Percentiles rank a stretch among this genome's conserved stretches.
These are phyloP conservation scores for Prostheceraeus crozeri DNA, from an alignment of 2,888 invertebrate species.

Conservation along the genomic window DNA sequence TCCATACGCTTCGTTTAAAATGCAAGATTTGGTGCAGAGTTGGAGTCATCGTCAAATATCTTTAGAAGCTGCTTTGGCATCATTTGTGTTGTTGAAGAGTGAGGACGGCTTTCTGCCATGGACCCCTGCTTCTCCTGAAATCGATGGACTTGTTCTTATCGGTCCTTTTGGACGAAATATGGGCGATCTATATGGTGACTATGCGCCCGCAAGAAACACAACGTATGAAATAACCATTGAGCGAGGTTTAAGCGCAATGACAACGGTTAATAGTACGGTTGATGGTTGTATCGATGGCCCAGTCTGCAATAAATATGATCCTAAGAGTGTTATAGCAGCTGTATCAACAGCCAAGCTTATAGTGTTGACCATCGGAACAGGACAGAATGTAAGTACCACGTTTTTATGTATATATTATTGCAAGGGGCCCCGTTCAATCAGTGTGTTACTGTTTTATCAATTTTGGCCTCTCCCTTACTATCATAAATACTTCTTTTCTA, in stretches of 20 bases:
- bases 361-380: slow-evolving; percentile 13
- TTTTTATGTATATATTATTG: too few species aligned
- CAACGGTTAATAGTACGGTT: neutral
- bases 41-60: neutral
- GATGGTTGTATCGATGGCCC: slow-evolving; percentile 20
- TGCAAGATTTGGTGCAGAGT: too few species aligned
- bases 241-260: neutral
- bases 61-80: neutral
- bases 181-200: slow-evolving; percentile 47
- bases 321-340: neutral
- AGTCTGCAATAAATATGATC: neutral
- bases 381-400: too few species aligned
- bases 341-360: neutral
- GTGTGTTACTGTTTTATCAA: too few species aligned
- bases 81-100: slow-evolving; percentile 27
- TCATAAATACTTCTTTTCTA: too few species aligned
- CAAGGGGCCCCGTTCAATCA: too few species aligned
- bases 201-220: slow-evolving; percentile 44
- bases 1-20: too few species aligned
- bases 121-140: too few species aligned
- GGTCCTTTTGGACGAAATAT: slow-evolving; percentile 51
- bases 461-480: too few species aligned
- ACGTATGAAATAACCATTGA: slow-evolving; percentile 46
- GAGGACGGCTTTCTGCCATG: neutral
- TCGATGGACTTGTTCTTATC: slow-evolving; percentile 42